phyloP scores from a whole-genome alignment of 2,113 vertebrate species.

The Tyrannus savana region DNA sequence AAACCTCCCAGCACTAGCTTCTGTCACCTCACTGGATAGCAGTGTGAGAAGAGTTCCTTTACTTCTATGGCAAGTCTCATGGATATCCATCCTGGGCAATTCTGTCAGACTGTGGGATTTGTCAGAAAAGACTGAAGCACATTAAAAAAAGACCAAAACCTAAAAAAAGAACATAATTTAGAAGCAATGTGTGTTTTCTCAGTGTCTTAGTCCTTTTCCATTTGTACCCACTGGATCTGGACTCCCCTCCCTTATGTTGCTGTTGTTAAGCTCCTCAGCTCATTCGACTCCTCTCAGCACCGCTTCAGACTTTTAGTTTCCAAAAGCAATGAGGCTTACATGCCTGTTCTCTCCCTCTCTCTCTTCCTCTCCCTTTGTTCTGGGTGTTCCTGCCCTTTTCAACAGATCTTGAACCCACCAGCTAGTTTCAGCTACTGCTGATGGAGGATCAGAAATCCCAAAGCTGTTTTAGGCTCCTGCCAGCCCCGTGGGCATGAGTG shows the following conservation, averaged over 20 bases:
- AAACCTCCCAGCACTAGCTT: not conserved
- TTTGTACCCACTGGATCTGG: not conserved
- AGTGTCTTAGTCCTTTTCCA: not conserved
- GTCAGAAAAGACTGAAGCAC: not conserved
- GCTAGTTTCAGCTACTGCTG: not conserved
- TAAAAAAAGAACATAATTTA: not conserved
- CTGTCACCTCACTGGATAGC: not conserved
- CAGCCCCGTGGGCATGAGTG: not conserved
- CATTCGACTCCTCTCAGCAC: accelerated
- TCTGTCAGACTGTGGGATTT: not conserved
- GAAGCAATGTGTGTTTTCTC: not conserved
- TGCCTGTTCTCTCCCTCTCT: not conserved
- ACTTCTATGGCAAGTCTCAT: accelerated
- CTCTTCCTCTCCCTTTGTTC: not conserved
- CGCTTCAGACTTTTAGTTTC: not conserved
- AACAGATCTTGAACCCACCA: not conserved
- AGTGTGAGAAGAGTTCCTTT: not conserved
- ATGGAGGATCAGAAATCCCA: not conserved
- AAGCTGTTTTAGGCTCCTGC: not conserved
- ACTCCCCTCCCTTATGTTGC: not conserved
- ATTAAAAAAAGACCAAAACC: not conserved
- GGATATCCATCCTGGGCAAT: not conserved
- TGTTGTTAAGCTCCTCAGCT: not conserved
- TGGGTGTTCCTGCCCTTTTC: not conserved
- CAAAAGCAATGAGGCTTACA: not conserved